Percentiles rank a stretch among this genome's conserved stretches.
phyloP scores from a whole-genome alignment of 2,113 vertebrate genomes.

The Aegypius monachus region DNA sequence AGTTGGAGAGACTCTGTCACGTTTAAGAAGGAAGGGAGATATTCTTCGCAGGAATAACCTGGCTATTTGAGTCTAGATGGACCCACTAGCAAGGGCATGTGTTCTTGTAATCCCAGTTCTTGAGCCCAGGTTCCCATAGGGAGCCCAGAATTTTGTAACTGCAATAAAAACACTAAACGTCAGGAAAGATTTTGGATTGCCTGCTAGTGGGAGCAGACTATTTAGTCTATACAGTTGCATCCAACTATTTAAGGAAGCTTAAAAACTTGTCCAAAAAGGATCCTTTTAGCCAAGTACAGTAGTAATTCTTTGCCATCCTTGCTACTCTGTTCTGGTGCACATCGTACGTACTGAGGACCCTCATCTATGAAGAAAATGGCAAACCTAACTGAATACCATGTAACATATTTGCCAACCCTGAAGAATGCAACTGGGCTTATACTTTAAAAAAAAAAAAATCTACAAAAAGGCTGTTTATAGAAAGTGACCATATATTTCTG shows the following conservation, averaged over 20 bases:
- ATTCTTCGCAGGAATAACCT: neutral
- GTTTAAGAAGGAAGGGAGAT: neutral
- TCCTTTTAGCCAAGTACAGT: neutral
- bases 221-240: neutral
- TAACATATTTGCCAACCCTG: neutral
- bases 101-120: neutral
- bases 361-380: neutral
- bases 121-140: fast-evolving
- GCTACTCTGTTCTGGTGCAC: neutral
- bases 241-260: neutral
- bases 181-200: neutral
- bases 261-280: neutral
- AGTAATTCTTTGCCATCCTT: neutral
- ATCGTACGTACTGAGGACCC: fast-evolving
- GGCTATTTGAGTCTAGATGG: neutral
- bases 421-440: neutral
- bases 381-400: neutral
- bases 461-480: neutral
- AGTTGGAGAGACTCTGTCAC: neutral
- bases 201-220: neutral
- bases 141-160: neutral
- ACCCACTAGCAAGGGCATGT: neutral
- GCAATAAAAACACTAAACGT: neutral
- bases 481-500: neutral
- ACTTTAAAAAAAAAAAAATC: neutral